phyloP scores from a whole-genome alignment of 1,140 invertebrate species.

The Lordiphosa clarofinis region DNA sequence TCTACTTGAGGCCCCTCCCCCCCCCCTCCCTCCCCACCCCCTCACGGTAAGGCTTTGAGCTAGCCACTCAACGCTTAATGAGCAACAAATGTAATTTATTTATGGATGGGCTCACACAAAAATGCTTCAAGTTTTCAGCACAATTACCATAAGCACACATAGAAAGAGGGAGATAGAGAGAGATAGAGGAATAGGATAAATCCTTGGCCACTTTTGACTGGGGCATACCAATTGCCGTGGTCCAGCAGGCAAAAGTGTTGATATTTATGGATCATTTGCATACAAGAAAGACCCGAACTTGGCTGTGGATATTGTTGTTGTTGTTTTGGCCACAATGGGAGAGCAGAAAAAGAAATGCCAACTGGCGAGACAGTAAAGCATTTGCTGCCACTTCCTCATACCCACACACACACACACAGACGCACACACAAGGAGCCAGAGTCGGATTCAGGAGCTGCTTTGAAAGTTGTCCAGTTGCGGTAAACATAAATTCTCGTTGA shows the following conservation, averaged over 20 bases:
- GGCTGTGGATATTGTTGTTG: constrained; percentile 43
- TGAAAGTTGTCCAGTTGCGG: constrained; percentile 78
- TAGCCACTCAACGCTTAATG: constrained; percentile 74
- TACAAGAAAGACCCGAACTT: constrained; percentile 35
- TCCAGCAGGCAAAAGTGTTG: constrained; percentile 60
- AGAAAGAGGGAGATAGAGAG: constrained; percentile 10
- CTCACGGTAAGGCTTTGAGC: constrained; percentile 36
- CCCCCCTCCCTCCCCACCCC: neutral
- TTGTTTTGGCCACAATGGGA: constrained; percentile 42
- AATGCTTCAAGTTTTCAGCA: constrained; percentile 76
- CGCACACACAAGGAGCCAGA: constrained; percentile 27
- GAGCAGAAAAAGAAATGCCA: constrained; percentile 51
- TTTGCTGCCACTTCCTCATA: constrained; percentile 71
- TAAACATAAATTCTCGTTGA: constrained; percentile 78
- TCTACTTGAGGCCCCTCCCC: constrained; percentile 15
- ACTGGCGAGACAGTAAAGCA: constrained; percentile 75
- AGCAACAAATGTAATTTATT: constrained; percentile 78
- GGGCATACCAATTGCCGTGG: constrained; percentile 52
- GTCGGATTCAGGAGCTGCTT: constrained; percentile 68
- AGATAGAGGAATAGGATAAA: constrained; percentile 41
- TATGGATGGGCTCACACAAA: constrained; percentile 58
- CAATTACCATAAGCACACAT: constrained; percentile 74
- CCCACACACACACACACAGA: constrained; percentile 18
- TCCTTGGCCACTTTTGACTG: constrained; percentile 62
- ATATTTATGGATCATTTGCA: constrained; percentile 78